Conservation (phyloP, 37 sponge, comb jelly and placozoan species). For the Agelas oroides region DNA sequence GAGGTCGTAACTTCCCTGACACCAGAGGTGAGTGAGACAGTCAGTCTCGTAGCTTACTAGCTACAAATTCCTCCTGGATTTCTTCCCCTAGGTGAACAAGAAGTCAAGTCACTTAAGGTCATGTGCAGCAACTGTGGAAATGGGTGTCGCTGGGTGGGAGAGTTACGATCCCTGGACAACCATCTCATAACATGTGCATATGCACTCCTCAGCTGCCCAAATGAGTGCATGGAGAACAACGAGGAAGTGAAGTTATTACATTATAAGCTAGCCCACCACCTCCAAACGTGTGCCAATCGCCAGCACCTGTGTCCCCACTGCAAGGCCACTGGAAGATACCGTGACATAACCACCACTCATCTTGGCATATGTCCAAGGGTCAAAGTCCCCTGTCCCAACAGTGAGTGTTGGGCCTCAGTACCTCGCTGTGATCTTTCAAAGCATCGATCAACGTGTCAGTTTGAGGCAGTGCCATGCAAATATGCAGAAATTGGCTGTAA, state of each 20-base stretch:
- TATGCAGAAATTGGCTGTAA: constrained; percentile 33
- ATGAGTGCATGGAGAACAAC: constrained; percentile 25
- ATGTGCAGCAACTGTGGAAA: neutral
- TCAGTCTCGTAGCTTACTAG: too few relatives aligned
- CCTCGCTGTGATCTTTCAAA: neutral
- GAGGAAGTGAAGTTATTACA: neutral
- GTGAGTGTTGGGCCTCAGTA: neutral
- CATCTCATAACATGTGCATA: constrained; percentile 16
- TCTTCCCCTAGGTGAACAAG: neutral
- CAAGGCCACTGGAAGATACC: constrained; percentile 22
- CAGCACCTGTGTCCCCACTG: constrained; percentile 50
- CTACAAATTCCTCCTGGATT: too few relatives aligned
- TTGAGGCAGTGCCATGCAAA: constrained; percentile 26
- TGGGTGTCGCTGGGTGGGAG: constrained; percentile 43
- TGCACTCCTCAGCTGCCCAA: constrained; percentile 17
- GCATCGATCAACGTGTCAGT: constrained; percentile 8
- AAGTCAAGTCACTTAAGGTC: constrained; percentile 11
- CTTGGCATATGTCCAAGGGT: constrained; percentile 18
- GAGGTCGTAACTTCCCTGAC: too few relatives aligned
- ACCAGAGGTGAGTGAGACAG: too few relatives aligned
- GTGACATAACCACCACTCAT: constrained; percentile 25
- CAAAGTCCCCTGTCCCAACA: constrained; percentile 26
- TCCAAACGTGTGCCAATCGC: constrained; percentile 8
- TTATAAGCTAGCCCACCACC: constrained; percentile 10
- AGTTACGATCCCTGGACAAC: constrained; percentile 12